Conservation (phyloP, 2,797 vertebrate species). For the Danio aesculapii region DNA sequence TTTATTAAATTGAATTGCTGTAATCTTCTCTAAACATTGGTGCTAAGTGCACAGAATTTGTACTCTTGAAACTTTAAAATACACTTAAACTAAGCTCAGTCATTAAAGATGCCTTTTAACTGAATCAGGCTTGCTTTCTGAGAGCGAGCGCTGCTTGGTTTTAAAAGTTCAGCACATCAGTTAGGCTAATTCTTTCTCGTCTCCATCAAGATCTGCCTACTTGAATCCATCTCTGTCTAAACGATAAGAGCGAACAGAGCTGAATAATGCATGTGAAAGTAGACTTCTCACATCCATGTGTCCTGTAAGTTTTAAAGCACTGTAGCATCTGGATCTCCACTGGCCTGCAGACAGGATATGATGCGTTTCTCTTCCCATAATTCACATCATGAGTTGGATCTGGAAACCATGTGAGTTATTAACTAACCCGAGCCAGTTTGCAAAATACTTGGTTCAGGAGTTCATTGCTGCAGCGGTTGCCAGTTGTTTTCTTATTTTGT, state of each 20-base stretch:
- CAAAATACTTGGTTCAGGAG: conserved; percentile 32
- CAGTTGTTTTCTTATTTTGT: conserved; percentile 8
- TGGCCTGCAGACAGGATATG: conserved; percentile 60
- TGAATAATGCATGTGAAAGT: conserved; percentile 35
- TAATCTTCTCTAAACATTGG: neutral
- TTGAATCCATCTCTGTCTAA: conserved; percentile 11
- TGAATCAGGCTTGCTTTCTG: neutral
- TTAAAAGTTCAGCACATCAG: neutral
- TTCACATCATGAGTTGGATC: conserved; percentile 56
- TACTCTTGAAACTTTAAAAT: neutral
- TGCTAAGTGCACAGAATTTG: neutral
- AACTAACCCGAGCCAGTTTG: neutral
- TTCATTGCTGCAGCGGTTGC: conserved; percentile 17
- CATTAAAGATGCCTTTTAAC: neutral
- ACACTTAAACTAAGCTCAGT: neutral
- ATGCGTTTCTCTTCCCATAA: conserved; percentile 55
- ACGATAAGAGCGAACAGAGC: neutral
- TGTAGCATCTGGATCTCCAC: conserved; percentile 61
- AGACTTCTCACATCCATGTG: neutral
- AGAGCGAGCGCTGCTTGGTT: neutral
- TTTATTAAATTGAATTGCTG: neutral
- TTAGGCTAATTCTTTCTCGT: neutral
- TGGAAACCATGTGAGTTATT: conserved; percentile 23
- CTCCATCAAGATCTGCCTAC: conserved; percentile 1
- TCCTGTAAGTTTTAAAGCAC: conserved; percentile 43